Conservation (phyloP, 2,797 vertebrate species). For the Brachymystax lenok region DNA sequence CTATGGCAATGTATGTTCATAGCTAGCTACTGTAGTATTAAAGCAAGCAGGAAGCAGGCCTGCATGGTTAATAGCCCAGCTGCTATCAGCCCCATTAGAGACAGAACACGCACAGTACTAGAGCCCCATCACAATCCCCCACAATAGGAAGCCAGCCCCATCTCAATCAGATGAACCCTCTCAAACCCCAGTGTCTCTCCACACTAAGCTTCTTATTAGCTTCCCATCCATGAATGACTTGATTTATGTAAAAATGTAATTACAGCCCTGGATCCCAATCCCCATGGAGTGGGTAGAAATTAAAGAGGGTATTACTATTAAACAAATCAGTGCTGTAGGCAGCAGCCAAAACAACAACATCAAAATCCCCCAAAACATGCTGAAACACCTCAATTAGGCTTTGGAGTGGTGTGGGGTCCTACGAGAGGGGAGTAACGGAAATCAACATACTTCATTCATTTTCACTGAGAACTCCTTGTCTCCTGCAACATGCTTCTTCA, state of each 20-base stretch:
- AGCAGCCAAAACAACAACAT: conserved; percentile 59
- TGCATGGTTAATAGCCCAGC: conserved; percentile 49
- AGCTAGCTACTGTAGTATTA: conserved; percentile 15
- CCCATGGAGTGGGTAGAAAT: conserved; percentile 67
- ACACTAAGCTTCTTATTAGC: conserved; percentile 62
- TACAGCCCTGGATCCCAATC: conserved; percentile 61
- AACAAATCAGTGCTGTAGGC: conserved; percentile 54
- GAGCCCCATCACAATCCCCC: neutral
- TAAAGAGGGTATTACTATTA: conserved; percentile 60
- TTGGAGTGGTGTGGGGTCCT: conserved; percentile 46
- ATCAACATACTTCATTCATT: conserved; percentile 99
- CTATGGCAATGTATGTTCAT: conserved; percentile 26
- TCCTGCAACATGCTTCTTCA: conserved; percentile 99
- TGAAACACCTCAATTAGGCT: conserved; percentile 62
- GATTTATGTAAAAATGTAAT: conserved; percentile 64
- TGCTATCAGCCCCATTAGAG: conserved; percentile 48
- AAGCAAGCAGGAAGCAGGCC: conserved; percentile 38
- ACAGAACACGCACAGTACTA: conserved; percentile 53
- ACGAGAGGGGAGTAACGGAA: conserved; percentile 84
- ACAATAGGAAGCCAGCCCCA: conserved; percentile 30
- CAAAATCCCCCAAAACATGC: conserved; percentile 80
- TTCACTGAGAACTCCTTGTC: conserved; percentile 99
- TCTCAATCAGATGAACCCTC: conserved; percentile 62
- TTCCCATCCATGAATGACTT: conserved; percentile 60
- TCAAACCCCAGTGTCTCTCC: conserved; percentile 56